Percentiles rank a stretch among this genome's conserved stretches.
Evolutionary conservation across 2,113 vertebrate species (phyloP).

Genomic region (Callorhinus ursinus): DNA sequence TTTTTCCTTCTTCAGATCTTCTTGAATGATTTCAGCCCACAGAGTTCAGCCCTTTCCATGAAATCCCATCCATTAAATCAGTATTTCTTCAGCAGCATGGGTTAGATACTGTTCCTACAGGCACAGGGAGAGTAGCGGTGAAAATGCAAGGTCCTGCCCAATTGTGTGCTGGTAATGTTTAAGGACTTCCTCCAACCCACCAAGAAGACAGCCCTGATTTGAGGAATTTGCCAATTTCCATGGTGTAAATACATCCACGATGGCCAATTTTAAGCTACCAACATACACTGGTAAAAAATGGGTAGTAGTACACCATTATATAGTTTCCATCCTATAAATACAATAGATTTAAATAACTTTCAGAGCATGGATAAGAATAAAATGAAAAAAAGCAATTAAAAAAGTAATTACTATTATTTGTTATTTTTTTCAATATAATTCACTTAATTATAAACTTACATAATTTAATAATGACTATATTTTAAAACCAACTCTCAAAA

Average conservation of each 20-base stretch:
- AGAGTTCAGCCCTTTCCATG: not conserved
- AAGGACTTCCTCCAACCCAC: not conserved
- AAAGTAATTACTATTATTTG: not conserved
- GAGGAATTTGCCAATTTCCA: not conserved
- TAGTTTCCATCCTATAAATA: not conserved
- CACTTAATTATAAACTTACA: not conserved
- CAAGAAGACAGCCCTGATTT: not conserved
- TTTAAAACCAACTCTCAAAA: not conserved
- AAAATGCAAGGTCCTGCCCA: not conserved
- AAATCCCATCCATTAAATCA: not conserved
- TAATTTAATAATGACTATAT: not conserved
- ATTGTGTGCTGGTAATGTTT: not conserved
- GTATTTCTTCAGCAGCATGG: not conserved
- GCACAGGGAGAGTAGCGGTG: not conserved
- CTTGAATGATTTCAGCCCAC: not conserved
- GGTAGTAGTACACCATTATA: not conserved
- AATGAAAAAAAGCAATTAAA: not conserved
- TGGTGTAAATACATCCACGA: not conserved
- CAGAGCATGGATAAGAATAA: not conserved
- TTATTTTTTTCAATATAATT: not conserved
- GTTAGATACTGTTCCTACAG: not conserved
- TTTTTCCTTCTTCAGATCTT: not conserved
- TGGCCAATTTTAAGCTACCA: not conserved
- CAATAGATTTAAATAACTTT: not conserved
- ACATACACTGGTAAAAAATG: not conserved